A percentile compares a stretch with the other conserved stretches of the same genome.
Conservation (phyloP, 2,113 vertebrate species). For the Dipodomys ordii region DNA sequence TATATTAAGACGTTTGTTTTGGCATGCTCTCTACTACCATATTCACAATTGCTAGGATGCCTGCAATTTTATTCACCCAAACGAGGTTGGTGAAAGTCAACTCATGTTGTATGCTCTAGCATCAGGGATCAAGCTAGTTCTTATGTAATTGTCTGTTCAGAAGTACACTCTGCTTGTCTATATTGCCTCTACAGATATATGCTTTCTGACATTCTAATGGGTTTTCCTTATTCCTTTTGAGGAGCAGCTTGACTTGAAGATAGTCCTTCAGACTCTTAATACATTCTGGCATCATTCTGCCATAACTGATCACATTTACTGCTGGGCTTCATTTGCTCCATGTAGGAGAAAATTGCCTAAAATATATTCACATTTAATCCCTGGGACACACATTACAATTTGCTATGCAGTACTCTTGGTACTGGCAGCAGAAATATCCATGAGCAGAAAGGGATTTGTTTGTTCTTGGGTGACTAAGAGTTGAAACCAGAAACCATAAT, state of each 20-base stretch:
- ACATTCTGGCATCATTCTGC: constrained; percentile 47
- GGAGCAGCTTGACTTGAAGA: constrained; percentile 5
- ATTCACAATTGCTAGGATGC: background rate
- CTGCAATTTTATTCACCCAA: constrained; percentile 53
- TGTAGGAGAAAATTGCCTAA: constrained; percentile 37
- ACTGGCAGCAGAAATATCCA: background rate
- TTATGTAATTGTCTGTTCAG: background rate
- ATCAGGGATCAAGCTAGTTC: background rate
- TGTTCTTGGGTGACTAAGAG: background rate
- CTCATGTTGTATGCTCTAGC: background rate
- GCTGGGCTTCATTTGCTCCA: background rate
- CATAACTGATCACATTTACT: constrained; percentile 54
- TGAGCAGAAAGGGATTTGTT: background rate
- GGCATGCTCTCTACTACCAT: background rate
- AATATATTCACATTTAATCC: background rate
- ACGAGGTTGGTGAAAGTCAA: background rate
- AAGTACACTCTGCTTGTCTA: constrained; percentile 4
- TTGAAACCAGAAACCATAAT: constrained; percentile 4
- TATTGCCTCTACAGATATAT: background rate
- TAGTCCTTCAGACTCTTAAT: constrained; percentile 45
- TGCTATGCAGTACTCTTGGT: background rate
- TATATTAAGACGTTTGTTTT: background rate
- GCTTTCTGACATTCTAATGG: constrained; percentile 54
- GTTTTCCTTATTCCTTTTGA: constrained; percentile 57
- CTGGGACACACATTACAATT: background rate